These are phyloP conservation scores for Eulemur mongoz DNA, from an alignment of 2,797 vertebrate genomes.

Conservation along the genomic window DNA sequence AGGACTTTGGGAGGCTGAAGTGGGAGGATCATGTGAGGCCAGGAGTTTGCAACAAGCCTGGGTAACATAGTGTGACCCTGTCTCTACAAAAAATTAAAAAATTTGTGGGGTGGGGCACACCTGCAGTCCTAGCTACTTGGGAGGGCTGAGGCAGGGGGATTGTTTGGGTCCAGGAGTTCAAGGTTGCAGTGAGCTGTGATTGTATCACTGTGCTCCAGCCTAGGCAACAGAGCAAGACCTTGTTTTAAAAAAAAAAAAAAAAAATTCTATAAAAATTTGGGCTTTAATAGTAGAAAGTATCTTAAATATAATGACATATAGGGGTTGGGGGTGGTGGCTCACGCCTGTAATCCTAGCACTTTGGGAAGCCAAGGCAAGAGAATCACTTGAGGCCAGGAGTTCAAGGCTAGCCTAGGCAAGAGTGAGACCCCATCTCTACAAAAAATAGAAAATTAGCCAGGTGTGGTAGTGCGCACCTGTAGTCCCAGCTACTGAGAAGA, in stretches of 20 bases:
- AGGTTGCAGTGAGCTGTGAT: background rate
- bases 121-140: background rate
- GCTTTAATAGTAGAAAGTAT: background rate
- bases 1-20: background rate
- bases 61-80: background rate
- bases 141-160: background rate
- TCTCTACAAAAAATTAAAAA: background rate
- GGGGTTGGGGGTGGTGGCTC: background rate
- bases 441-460: background rate
- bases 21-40: background rate
- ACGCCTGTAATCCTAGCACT: background rate
- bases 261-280: background rate
- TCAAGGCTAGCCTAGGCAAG: background rate
- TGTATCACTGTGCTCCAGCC: background rate
- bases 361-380: background rate
- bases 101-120: background rate
- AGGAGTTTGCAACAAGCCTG: background rate
- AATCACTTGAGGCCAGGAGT: background rate
- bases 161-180: background rate
- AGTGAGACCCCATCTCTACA: background rate
- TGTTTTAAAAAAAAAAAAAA: no score
- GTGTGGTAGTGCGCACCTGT: no score
- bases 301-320: conserved; percentile 10
- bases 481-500: background rate
- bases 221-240: background rate